These are phyloP conservation scores for Nezara viridula DNA, from an alignment of 2,888 invertebrate genomes.

Conservation along the genomic window DNA sequence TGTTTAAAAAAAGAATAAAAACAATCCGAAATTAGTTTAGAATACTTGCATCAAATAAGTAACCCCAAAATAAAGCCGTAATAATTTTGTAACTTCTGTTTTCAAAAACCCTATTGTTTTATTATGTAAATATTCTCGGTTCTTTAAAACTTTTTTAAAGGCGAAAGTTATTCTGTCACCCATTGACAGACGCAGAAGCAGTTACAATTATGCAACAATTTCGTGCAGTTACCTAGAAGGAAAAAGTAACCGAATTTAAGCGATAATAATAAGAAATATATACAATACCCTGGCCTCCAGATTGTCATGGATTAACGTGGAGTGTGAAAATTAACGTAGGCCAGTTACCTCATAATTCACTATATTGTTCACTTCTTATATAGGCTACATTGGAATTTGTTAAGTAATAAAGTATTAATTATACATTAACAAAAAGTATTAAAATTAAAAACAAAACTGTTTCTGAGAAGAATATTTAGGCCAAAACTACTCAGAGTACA, in stretches of 20 bases:
- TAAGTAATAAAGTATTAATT: no score
- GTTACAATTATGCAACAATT: neutral
- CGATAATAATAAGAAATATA: conserved; percentile 1
- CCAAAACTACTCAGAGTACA: no score
- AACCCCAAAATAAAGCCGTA: no score
- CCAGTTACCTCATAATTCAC: conserved; percentile 3
- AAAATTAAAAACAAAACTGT: no score
- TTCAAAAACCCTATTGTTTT: neutral
- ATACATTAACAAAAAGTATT: no score
- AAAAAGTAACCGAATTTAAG: neutral
- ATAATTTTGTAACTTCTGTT: neutral
- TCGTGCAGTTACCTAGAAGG: neutral
- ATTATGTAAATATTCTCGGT: neutral
- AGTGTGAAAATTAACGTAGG: neutral
- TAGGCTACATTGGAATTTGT: neutral
- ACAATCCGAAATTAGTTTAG: no score
- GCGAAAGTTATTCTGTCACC: neutral
- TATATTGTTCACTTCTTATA: neutral
- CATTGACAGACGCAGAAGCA: neutral
- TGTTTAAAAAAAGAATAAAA: no score
- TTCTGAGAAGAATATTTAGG: no score
- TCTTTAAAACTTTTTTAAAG: neutral
- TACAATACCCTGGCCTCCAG: neutral
- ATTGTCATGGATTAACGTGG: neutral
- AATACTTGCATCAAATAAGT: no score